Base-by-base conservation (phyloP, 2,797 vertebrate species). In the Liparis tanakae region DNA sequence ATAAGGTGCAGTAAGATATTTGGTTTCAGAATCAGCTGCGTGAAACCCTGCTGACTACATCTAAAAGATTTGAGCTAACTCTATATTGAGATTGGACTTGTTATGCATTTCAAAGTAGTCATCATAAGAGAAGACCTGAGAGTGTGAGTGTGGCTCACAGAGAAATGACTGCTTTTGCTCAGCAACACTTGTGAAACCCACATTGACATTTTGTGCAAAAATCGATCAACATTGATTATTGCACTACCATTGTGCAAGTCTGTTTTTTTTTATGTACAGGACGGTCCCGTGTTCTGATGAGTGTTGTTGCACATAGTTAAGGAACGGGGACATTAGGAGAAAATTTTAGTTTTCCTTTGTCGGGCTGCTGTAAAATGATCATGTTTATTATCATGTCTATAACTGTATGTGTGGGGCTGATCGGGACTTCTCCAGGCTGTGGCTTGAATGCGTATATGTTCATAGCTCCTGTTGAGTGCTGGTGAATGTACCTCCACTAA, bases 381-480 rank as follows among this genome's bases (percentile, higher is more conserved):
- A 25, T 39, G 10, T 30, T 3, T 41, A 41, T 41, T 41, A 41
- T 41, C 2, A 41, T 41, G 39, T 41, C 39, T 17, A 14, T 12
- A 33, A 17, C 18, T 25, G 51, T 10, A 18, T 39, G 20, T 41
- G 18, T 37, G 12, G 51, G 53, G n/a, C 33, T 17, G 20, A 51
- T 55, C 48, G 34, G 65, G 6, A 3, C 18, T 39, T 56, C n/a
- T 46, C 46, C 25, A 17, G 18, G 20, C 14, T 14, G 25, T 43
- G 59, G 20, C 50, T 62, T 62, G 1, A 18, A 41, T 41, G 39
- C 12, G 5, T 41, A 0, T 67, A 13, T 62, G 0, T 8, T 7
- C 4, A 48, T 70, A n/a, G 65, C 70, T 74, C 18, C 46, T 48
- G 46, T 51, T 51, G n/a, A 51, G 48, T 51, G 36, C 55, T 67